Conservation (phyloP, 2,888 invertebrate genomes). For the Plebejus argus region DNA sequence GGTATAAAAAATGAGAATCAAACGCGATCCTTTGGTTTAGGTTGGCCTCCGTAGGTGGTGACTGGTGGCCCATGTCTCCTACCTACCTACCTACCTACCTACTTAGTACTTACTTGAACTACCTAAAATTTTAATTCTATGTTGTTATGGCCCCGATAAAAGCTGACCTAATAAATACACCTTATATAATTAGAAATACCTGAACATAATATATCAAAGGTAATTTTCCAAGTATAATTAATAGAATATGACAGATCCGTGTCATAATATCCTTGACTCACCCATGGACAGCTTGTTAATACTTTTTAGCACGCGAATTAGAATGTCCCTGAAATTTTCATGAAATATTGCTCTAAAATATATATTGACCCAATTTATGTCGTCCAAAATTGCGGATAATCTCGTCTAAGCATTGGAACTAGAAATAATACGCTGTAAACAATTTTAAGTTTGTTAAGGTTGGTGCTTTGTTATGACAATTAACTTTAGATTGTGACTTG, state of each 20-base stretch:
- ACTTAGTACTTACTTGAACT: too few relatives aligned
- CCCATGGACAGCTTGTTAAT: slow-evolving; percentile 41
- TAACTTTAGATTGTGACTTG: not conserved
- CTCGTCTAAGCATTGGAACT: not conserved
- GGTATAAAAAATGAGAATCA: too few relatives aligned
- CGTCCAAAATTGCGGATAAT: not conserved
- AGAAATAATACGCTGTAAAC: not conserved
- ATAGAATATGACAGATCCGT: slow-evolving; percentile 44
- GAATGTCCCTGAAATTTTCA: slow-evolving; percentile 28
- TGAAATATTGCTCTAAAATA: slow-evolving; percentile 16
- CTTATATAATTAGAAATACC: slow-evolving; percentile 28
- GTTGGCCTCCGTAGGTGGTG: too few relatives aligned
- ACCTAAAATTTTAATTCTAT: not conserved
- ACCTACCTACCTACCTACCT: too few relatives aligned
- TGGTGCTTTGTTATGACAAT: too few relatives aligned
- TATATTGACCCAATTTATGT: not conserved
- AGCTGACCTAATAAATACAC: slow-evolving; percentile 37
- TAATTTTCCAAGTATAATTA: slow-evolving; percentile 24
- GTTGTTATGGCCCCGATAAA: not conserved
- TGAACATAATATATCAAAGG: slow-evolving; percentile 32
- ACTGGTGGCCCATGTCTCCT: too few relatives aligned
- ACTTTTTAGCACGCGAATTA: slow-evolving; percentile 53
- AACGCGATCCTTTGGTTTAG: too few relatives aligned
- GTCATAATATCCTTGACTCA: slow-evolving; percentile 50
- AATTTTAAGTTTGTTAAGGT: too few relatives aligned